Evolutionary conservation across 2,113 vertebrate species (phyloP).

Genomic region (Cnemophilus loriae): DNA sequence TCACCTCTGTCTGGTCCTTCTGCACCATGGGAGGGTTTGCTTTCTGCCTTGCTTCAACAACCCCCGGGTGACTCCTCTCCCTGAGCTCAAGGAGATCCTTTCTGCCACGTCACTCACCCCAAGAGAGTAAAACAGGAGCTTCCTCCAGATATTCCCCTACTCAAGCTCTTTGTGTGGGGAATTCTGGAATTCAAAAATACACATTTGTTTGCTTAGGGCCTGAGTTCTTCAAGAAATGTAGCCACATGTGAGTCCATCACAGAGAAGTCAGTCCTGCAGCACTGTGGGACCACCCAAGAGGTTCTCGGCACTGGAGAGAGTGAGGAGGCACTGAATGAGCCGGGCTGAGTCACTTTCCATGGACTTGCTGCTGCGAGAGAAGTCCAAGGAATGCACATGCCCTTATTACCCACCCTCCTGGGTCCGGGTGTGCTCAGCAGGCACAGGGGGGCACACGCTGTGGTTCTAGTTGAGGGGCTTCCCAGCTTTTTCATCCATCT

Average conservation of each 20-base stretch:
- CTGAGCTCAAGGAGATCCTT: background rate
- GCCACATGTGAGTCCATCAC: background rate
- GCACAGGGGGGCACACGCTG: accelerated
- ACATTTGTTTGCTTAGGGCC: background rate
- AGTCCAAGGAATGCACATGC: background rate
- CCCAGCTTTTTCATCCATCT: background rate
- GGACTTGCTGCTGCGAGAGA: background rate
- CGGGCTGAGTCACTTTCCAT: accelerated
- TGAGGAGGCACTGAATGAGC: accelerated
- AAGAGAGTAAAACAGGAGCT: background rate
- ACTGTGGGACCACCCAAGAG: background rate
- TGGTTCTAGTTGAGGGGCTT: background rate
- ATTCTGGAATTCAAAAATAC: background rate
- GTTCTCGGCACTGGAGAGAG: background rate
- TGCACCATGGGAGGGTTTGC: background rate
- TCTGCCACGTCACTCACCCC: accelerated
- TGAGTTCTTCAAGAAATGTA: background rate
- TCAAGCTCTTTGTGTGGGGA: background rate
- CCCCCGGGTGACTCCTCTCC: accelerated
- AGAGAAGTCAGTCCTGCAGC: background rate
- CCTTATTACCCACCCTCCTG: background rate
- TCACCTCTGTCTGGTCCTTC: background rate
- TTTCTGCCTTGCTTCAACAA: background rate
- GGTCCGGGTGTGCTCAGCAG: accelerated
- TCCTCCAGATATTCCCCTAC: background rate